phyloP scores from a whole-genome alignment of 2,113 vertebrate genomes.

The Panthera tigris region DNA sequence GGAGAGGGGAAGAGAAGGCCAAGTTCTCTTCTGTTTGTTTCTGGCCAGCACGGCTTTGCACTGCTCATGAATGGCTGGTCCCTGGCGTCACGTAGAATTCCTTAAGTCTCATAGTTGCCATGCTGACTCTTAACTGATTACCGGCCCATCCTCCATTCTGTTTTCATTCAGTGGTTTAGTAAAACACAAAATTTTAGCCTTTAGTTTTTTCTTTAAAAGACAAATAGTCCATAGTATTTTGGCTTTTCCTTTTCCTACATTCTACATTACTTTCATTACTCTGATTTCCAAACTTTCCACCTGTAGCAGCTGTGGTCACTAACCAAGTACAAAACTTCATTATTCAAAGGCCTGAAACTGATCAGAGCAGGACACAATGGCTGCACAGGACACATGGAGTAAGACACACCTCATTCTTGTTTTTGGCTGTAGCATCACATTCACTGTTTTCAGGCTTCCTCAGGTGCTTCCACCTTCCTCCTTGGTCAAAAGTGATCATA shows the following conservation, averaged over 20 bases:
- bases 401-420: slow-evolving; percentile 88
- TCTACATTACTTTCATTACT: neutral
- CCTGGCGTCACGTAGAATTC: neutral
- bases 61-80: neutral
- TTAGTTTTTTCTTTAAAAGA: slow-evolving; percentile 7
- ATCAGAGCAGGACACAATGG: neutral
- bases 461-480: slow-evolving; percentile 93
- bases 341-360: neutral
- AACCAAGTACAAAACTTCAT: neutral
- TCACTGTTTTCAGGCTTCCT: slow-evolving; percentile 89
- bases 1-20: neutral
- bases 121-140: neutral
- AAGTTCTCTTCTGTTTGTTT: neutral
- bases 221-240: neutral
- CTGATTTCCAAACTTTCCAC: neutral
- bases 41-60: neutral
- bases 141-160: neutral
- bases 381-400: rapidly evolving
- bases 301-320: neutral
- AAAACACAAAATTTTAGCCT: neutral
- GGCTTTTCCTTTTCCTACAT: neutral
- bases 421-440: slow-evolving; percentile 90
- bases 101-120: neutral
- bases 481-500: slow-evolving; percentile 94
- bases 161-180: neutral